Conservation (phyloP, 2,888 invertebrate species). For the Drosophila macrospina region DNA sequence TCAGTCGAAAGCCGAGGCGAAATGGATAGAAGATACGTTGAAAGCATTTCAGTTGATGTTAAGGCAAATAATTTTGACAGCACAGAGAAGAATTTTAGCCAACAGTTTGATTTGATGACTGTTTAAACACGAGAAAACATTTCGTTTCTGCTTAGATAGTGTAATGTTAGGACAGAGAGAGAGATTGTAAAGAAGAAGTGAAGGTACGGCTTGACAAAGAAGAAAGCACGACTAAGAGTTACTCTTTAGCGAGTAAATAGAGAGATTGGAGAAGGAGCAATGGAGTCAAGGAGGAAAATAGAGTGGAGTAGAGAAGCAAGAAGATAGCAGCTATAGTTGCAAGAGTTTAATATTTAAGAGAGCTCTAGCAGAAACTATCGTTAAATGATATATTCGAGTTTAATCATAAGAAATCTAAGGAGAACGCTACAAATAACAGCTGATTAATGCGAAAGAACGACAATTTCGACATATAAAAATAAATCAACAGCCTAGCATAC, state of each 20-base stretch:
- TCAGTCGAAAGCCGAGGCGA: not conserved
- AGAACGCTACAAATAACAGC: no score
- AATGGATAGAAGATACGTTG: conserved; percentile 23
- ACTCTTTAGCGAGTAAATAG: not conserved
- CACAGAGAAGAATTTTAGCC: conserved; percentile 24
- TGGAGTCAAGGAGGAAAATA: no score
- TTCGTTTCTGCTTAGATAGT: conserved; percentile 19
- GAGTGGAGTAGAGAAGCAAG: no score
- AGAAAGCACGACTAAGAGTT: not conserved
- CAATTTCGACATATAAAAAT: no score
- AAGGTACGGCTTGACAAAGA: conserved; percentile 2
- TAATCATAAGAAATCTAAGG: no score
- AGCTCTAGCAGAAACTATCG: no score
- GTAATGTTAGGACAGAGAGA: conserved; percentile 42
- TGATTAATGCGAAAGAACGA: no score
- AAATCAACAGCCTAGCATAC: not conserved
- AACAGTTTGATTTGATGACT: conserved; percentile 38
- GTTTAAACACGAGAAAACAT: conserved; percentile 31
- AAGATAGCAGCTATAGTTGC: no score
- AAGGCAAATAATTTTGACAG: conserved; percentile 50
- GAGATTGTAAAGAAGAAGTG: conserved; percentile 22
- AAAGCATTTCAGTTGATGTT: conserved; percentile 15
- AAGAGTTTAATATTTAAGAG: no score
- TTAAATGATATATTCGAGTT: no score
- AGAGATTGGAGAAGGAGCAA: not conserved